Base-by-base conservation (phyloP, 2,797 vertebrate species). In the Microctenopoma lineatum region DNA sequence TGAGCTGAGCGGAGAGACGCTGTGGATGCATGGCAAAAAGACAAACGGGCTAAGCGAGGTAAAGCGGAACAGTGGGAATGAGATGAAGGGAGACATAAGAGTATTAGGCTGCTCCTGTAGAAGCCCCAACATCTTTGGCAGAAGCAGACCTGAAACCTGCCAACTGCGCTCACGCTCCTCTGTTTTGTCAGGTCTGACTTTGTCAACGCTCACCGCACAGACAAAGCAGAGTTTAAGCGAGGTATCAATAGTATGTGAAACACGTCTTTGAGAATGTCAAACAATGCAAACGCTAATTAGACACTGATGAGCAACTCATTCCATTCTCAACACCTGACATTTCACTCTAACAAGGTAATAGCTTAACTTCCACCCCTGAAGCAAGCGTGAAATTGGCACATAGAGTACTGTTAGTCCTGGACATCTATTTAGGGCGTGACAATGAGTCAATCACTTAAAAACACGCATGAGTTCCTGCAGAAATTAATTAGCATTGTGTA, bases 401-500 rank as follows among this genome's bases (percentile, higher is more conserved):
- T 56, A 79, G 51, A 75, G 75, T 80, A 47, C 53, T 44, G 47
- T 12, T 50, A 83, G 61, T 70, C 14, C 27, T 60, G 66, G 73
- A 71, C 74, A 59, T 88, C 77, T 85, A 71, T 87, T 84, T 77
- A 85, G 66, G 58, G 62, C 25, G 79, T 73, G 80, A 87, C 81
- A 84, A 79, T 77, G 78, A 90, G 75, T 89, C 87, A 86, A 88
- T 90, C 87, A 80, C 66, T 75, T 66, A 41, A 52, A 59, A 68
- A 32, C 86, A 81, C 10, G 77, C 86, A 72, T 58, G 84, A 75
- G 74, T 86, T 84, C 68, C 70, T 29, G 51, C 86, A 42, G 54
- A 87, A 88, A 90, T 89, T 78, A 88, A 92, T 93, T 91, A 86
- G 77, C 83, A 63, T 75, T 59, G 81, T 80, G 55, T 80, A 85